These are phyloP conservation scores for Vidua chalybeata DNA, from an alignment of 2,113 vertebrate species.

Conservation along the genomic window DNA sequence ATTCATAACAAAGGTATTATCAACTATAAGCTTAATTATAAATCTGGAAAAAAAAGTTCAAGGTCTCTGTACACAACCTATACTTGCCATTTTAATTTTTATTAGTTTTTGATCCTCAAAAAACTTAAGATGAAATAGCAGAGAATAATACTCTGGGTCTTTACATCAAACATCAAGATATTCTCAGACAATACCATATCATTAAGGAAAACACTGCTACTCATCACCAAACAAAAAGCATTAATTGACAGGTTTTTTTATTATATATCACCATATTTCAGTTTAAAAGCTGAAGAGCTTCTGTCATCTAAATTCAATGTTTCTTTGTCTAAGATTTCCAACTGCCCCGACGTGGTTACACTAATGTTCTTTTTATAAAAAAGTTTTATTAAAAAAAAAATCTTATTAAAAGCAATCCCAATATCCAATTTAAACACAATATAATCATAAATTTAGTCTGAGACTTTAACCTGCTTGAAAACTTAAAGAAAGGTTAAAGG, in stretches of 20 bases:
- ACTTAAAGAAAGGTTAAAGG: constrained; percentile 71
- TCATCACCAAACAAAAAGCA: not conserved
- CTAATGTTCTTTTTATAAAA: not conserved
- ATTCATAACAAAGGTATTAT: not conserved
- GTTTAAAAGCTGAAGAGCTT: not conserved
- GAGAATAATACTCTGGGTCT: not conserved
- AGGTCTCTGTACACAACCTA: not conserved
- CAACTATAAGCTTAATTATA: not conserved
- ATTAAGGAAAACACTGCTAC: not conserved
- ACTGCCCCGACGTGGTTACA: not conserved
- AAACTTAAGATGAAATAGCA: not conserved
- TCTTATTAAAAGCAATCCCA: constrained; percentile 34
- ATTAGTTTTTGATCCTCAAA: not conserved
- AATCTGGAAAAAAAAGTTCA: not conserved
- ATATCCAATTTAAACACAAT: constrained; percentile 63
- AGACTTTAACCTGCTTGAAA: constrained; percentile 64
- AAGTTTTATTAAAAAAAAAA: not conserved
- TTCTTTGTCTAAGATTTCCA: not conserved
- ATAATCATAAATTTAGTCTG: constrained; percentile 57
- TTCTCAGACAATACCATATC: not conserved
- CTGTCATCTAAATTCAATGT: not conserved
- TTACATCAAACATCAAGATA: not conserved
- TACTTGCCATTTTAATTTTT: not conserved
- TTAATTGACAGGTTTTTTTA: not conserved
- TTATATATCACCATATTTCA: not conserved